Conservation (phyloP, 2,113 vertebrate species). For the Phaetusa simplex region DNA sequence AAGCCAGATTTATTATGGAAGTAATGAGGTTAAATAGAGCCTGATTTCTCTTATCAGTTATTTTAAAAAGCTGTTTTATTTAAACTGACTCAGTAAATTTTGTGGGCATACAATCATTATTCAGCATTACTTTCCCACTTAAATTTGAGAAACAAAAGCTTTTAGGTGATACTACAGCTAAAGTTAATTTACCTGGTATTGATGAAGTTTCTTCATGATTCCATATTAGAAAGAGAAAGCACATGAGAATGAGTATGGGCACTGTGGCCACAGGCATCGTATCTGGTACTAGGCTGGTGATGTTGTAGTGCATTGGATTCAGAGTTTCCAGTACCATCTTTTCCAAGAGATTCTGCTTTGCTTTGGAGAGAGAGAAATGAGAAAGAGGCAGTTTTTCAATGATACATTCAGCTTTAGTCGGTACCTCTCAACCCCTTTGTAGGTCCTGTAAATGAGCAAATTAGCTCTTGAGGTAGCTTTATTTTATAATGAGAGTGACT, state of each 20-base stretch:
- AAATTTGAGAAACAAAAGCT: background rate
- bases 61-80: background rate
- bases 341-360: background rate
- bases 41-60: background rate
- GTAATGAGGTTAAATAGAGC: background rate
- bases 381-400: background rate
- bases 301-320: conserved; percentile 45
- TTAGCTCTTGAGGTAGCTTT: background rate
- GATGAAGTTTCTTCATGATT: conserved; percentile 70
- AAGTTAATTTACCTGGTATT: conserved; percentile 82
- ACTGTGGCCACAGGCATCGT: conserved; percentile 43
- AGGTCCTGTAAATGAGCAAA: background rate
- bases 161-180: background rate
- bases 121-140: background rate
- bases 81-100: background rate
- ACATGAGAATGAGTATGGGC: conserved; percentile 77
- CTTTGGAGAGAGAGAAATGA: background rate
- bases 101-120: background rate
- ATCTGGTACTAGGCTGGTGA: conserved; percentile 55
- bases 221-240: conserved; percentile 77
- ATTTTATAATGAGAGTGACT: conserved; percentile 53
- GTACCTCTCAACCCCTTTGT: background rate
- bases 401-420: background rate
- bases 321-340: conserved; percentile 68
- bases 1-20: background rate